These are phyloP conservation scores for Lepus europaeus DNA, from an alignment of 2,113 vertebrate genomes.

Conservation along the genomic window DNA sequence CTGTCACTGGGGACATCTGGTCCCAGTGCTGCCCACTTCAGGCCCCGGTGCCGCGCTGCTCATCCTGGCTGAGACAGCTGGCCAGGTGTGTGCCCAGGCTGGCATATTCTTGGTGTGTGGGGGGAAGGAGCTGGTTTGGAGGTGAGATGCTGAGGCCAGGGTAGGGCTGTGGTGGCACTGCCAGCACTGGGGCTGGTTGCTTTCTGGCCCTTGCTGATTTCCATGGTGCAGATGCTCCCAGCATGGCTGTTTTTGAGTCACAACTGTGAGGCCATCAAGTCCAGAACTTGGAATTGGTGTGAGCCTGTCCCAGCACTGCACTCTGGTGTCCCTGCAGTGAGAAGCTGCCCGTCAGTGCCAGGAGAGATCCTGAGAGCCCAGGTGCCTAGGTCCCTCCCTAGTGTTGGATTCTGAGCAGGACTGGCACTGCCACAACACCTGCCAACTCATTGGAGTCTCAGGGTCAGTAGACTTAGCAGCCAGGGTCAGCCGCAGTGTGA, in stretches of 20 bases:
- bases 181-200: background rate
- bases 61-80: background rate
- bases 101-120: background rate
- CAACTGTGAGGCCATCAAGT: background rate
- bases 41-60: background rate
- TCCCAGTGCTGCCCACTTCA: conserved; percentile 20
- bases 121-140: background rate
- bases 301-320: background rate
- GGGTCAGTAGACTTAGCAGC: background rate
- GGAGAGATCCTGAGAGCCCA: background rate
- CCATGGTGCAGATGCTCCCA: background rate
- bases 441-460: no score
- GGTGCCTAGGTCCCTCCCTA: background rate
- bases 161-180: no score
- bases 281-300: background rate
- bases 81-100: background rate
- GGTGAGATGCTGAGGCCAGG: background rate
- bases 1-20: conserved; percentile 89
- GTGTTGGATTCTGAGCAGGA: background rate
- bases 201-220: background rate
- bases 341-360: no score
- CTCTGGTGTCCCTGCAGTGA: background rate
- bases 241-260: background rate
- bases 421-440: background rate
- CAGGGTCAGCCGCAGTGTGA: background rate